phyloP scores from a whole-genome alignment of 2,888 invertebrate genomes.

The Drosophila anomalata region DNA sequence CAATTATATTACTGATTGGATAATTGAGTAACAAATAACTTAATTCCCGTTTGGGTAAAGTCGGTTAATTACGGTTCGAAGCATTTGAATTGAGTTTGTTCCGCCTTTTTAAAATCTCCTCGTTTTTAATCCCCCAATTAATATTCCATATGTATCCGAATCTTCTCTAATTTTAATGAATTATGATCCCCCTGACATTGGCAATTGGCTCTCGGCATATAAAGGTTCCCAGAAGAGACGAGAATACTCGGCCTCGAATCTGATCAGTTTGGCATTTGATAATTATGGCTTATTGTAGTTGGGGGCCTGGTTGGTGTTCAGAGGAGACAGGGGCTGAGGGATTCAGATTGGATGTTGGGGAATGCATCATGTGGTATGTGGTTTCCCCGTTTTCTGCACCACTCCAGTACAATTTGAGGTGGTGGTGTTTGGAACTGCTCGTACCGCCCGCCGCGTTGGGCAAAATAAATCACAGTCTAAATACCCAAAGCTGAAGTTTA shows the following conservation, averaged over 20 bases:
- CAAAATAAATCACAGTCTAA: constrained; percentile 75
- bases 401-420: constrained; percentile 22
- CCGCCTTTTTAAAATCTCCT: constrained; percentile 11
- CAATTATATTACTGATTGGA: not conserved
- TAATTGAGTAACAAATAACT: constrained; percentile 7
- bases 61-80: constrained; percentile 11
- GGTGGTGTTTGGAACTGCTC: constrained; percentile 34
- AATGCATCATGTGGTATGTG: constrained; percentile 25
- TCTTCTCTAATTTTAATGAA: constrained; percentile 35
- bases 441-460: constrained; percentile 69
- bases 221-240: constrained; percentile 19
- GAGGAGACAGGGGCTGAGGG: not conserved
- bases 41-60: constrained; percentile 7
- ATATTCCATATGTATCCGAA: constrained; percentile 19
- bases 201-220: constrained; percentile 26
- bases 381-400: constrained; percentile 20
- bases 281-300: constrained; percentile 75
- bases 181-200: constrained; percentile 40
- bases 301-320: constrained; percentile 9
- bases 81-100: constrained; percentile 25
- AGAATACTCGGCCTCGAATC: constrained; percentile 21
- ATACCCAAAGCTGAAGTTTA: constrained; percentile 76
- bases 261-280: constrained; percentile 60
- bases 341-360: constrained; percentile 29
- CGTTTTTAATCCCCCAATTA: constrained; percentile 27